These are phyloP conservation scores for Linnaemya tessellans DNA, from an alignment of 2,888 invertebrate genomes.

Conservation along the genomic window DNA sequence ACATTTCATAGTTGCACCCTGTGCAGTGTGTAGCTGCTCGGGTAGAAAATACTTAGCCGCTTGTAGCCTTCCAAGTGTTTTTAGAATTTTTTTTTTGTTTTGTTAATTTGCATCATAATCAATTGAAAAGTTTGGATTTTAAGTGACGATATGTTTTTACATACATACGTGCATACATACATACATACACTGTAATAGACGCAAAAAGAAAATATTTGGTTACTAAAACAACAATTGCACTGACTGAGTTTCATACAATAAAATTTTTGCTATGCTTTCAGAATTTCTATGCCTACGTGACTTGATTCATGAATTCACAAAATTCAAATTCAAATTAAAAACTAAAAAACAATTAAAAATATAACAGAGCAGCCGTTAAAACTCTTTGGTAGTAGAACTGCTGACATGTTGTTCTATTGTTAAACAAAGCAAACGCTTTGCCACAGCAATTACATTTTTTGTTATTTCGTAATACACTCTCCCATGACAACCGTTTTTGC, in stretches of 20 bases:
- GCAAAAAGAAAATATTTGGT: no score
- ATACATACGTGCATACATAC: no score
- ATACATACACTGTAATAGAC: no score
- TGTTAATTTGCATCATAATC: no score
- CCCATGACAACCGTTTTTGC: no score
- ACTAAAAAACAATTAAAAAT: slow-evolving; percentile 11
- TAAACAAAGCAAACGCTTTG: background rate
- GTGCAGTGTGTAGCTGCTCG: no score
- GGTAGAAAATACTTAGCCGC: no score
- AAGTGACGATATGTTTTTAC: no score
- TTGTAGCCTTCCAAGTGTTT: no score
- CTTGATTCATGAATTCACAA: slow-evolving; percentile 66
- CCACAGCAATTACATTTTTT: background rate
- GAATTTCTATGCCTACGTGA: slow-evolving; percentile 72
- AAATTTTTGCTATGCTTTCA: slow-evolving; percentile 45
- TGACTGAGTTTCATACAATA: background rate
- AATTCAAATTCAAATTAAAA: background rate
- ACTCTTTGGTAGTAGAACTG: background rate
- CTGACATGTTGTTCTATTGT: background rate
- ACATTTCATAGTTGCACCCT: no score
- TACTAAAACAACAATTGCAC: background rate
- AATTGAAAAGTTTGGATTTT: no score
- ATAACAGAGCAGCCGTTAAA: background rate
- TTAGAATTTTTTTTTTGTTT: no score
- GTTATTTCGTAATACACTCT: background rate